Percentiles rank a stretch among this genome's conserved stretches.
Evolutionary conservation across 1,140 invertebrate genomes (phyloP).

Genomic region (Leptinotarsa defecta): DNA sequence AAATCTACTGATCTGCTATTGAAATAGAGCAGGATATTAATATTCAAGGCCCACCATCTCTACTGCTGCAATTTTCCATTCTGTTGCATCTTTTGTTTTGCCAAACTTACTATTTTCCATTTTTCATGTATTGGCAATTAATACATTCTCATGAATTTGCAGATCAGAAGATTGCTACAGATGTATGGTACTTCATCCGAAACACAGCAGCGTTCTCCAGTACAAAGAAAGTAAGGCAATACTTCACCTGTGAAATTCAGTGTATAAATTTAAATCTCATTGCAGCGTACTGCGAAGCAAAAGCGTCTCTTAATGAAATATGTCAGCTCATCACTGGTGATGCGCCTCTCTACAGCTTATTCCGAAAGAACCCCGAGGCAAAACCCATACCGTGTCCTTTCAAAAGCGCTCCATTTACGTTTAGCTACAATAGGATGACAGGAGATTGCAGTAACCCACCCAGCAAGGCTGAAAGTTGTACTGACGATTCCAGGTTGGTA

Average conservation of each 20-base stretch:
- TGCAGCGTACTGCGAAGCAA: constrained; percentile 65
- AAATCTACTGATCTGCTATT: too few species aligned
- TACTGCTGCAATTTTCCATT: too few species aligned
- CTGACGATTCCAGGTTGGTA: constrained; percentile 76
- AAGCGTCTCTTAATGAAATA: constrained; percentile 62
- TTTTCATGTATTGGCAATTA: too few species aligned
- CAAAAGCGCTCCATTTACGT: constrained; percentile 75
- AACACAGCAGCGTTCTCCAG: constrained; percentile 72
- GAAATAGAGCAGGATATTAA: too few species aligned
- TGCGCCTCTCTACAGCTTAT: constrained; percentile 74
- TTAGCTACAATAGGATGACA: constrained; percentile 74
- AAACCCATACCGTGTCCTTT: constrained; percentile 74
- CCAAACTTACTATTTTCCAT: too few species aligned
- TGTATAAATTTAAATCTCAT: constrained; percentile 28
- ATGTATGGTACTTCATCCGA: constrained; percentile 72
- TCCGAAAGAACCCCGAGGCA: constrained; percentile 67
- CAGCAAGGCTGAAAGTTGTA: constrained; percentile 81
- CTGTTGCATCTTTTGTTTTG: too few species aligned
- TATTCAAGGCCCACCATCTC: too few species aligned
- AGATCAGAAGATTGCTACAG: constrained; percentile 63
- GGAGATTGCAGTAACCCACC: constrained; percentile 76
- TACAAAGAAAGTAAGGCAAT: constrained; percentile 75
- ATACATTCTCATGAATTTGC: constrained; percentile 47
- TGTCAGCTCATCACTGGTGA: constrained; percentile 73
- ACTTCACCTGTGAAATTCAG: not conserved